Percentiles rank a stretch among this genome's conserved stretches.
phyloP scores from a whole-genome alignment of 2,113 vertebrate genomes.

The Lasiurus borealis region DNA sequence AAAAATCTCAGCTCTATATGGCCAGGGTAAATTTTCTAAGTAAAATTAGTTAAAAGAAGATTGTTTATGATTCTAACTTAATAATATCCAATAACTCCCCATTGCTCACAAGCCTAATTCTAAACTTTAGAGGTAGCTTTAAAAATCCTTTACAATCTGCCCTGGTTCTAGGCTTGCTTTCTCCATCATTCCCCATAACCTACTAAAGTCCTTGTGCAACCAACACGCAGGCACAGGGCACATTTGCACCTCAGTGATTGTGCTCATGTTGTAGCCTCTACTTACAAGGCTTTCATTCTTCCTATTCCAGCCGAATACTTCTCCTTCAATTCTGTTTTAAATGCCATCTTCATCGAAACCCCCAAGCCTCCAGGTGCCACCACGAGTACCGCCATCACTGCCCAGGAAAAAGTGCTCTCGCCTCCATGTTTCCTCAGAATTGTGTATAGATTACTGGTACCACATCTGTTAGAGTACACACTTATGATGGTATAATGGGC shows the following conservation, averaged over 20 bases:
- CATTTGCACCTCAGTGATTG: neutral
- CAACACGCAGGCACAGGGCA: neutral
- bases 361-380: neutral
- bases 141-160: neutral
- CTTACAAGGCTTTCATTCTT: neutral
- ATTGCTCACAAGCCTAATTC: neutral
- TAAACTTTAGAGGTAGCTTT: neutral
- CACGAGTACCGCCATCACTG: neutral
- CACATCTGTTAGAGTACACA: neutral
- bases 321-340: neutral
- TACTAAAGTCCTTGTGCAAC: neutral
- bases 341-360: neutral
- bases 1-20: neutral
- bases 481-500: neutral
- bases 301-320: neutral
- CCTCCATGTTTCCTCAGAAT: neutral
- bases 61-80: constrained; percentile 4
- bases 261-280: neutral
- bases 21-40: neutral
- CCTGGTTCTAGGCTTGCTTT: neutral
- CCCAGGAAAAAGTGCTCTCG: neutral
- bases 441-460: neutral
- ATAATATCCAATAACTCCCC: neutral
- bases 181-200: neutral
- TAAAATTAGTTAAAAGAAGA: constrained; percentile 41